Conservation (phyloP, 2,113 vertebrate species). For the Carassius gibelio region DNA sequence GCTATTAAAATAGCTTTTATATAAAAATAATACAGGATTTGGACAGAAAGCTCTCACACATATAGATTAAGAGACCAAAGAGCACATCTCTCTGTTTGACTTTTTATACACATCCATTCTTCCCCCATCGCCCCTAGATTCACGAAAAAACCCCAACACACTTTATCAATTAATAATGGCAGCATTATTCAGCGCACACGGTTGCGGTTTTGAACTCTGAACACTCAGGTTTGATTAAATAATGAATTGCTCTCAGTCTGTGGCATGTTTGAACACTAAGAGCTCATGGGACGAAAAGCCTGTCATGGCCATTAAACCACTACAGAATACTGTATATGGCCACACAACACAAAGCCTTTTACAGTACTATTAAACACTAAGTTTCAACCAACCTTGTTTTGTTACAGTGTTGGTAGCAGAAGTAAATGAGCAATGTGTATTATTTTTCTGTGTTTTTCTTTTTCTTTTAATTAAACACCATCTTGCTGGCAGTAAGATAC, state of each 20-base stretch:
- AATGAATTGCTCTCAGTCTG: conserved; percentile 29
- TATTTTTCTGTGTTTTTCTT: neutral
- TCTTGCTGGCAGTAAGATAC: too few species aligned
- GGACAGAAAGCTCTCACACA: conserved; percentile 10
- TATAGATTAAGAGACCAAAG: conserved; percentile 32
- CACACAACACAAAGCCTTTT: neutral
- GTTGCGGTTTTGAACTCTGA: conserved; percentile 27
- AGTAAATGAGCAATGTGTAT: too few species aligned
- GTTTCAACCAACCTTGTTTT: too few species aligned
- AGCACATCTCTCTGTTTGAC: conserved; percentile 58
- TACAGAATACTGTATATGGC: neutral
- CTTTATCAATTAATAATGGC: conserved; percentile 67
- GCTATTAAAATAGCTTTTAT: neutral
- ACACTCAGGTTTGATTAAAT: conserved; percentile 43
- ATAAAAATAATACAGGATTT: neutral
- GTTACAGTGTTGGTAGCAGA: too few species aligned
- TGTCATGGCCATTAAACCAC: neutral
- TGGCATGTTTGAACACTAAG: conserved; percentile 37
- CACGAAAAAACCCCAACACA: neutral
- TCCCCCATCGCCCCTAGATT: conserved; percentile 22
- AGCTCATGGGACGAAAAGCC: conserved; percentile 6
- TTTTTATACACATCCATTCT: conserved; percentile 66
- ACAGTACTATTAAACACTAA: neutral
- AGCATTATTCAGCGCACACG: conserved; percentile 27
- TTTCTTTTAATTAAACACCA: too few species aligned